These are phyloP conservation scores for Euwallacea similis DNA, from an alignment of 1,140 invertebrate genomes.

Conservation along the genomic window DNA sequence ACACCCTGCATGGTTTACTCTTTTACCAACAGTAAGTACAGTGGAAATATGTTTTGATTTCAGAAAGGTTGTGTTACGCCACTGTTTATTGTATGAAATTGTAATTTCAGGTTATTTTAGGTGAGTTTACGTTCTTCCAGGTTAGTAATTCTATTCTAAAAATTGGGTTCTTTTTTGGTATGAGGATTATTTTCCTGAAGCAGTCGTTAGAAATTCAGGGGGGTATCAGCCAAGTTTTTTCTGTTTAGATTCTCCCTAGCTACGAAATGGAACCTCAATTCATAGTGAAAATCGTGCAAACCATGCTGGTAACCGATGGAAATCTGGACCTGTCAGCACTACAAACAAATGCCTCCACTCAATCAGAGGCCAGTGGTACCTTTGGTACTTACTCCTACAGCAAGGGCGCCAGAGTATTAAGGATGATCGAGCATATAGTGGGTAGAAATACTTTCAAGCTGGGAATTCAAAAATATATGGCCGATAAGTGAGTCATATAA, in stretches of 20 bases:
- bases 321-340: conserved; percentile 44
- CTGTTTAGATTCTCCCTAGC: conserved; percentile 20
- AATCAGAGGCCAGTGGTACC: conserved; percentile 54
- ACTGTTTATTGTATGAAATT: too few species aligned
- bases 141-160: not conserved
- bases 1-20: too few species aligned
- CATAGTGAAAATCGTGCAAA: conserved; percentile 55
- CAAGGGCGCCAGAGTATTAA: conserved; percentile 68
- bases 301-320: conserved; percentile 46
- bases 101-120: too few species aligned
- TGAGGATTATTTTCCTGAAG: not conserved
- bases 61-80: not conserved
- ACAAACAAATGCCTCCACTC: conserved; percentile 45
- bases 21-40: not conserved
- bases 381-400: conserved; percentile 64
- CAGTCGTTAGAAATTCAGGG: not conserved
- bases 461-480: conserved; percentile 62
- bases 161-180: too few species aligned
- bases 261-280: conserved; percentile 49
- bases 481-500: conserved; percentile 53
- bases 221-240: not conserved
- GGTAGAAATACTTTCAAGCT: conserved; percentile 62
- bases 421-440: conserved; percentile 75
- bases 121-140: too few species aligned
- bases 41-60: too few species aligned